Conservation (phyloP, 2,797 vertebrate genomes). For the Lateolabrax maculatus region DNA sequence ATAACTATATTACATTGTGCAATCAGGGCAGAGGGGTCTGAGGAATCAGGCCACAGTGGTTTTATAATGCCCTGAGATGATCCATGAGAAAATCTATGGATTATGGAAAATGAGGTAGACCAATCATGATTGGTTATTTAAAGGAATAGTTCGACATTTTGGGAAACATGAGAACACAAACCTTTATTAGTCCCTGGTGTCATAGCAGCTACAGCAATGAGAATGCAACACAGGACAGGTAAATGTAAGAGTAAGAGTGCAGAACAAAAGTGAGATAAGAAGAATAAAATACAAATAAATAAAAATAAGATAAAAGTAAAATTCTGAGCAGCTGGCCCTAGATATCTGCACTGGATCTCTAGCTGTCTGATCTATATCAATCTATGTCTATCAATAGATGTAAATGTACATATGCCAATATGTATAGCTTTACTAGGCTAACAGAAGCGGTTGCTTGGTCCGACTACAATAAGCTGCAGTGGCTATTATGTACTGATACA, state of each 20-base stretch:
- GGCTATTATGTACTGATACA: neutral
- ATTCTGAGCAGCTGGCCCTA: too few species aligned
- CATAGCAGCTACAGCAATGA: conserved; percentile 1
- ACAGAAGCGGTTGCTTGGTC: neutral
- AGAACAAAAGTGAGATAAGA: too few species aligned
- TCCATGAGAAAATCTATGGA: conserved; percentile 52
- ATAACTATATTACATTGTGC: conserved; percentile 82
- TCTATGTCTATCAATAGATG: neutral
- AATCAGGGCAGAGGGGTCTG: conserved; percentile 73
- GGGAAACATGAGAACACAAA: neutral
- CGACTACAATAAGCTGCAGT: neutral
- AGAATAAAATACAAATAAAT: too few species aligned
- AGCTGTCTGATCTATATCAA: too few species aligned
- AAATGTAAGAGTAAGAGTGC: too few species aligned
- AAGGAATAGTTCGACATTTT: conserved; percentile 13
- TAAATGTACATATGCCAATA: too few species aligned
- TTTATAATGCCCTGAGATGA: conserved; percentile 70
- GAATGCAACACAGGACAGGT: too few species aligned
- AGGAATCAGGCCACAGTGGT: conserved; percentile 74
- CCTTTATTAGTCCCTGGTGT: too few species aligned
- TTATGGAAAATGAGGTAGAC: conserved; percentile 49
- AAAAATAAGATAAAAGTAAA: too few species aligned
- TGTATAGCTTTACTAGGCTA: neutral
- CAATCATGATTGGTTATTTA: conserved; percentile 37
- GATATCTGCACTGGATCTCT: too few species aligned